These are phyloP conservation scores for Ameiurus melas DNA, from an alignment of 2,113 vertebrate species.

Conservation along the genomic window DNA sequence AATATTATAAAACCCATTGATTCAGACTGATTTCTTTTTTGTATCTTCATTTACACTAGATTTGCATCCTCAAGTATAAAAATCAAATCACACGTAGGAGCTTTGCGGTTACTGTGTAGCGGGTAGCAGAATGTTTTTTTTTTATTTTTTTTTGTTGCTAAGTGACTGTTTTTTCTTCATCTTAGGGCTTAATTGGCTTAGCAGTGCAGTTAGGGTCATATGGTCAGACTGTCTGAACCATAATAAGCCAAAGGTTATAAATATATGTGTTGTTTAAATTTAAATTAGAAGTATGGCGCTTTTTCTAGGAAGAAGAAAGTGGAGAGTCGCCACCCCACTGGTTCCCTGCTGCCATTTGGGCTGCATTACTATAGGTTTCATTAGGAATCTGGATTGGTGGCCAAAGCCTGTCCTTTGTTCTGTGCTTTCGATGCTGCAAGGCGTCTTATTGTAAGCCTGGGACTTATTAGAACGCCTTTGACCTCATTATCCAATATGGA, in stretches of 20 bases:
- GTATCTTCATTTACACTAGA: not conserved
- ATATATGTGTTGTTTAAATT: conserved; percentile 22
- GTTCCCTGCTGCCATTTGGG: conserved; percentile 32
- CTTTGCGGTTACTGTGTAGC: not conserved
- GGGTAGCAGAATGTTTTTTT: not conserved
- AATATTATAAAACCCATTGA: not conserved
- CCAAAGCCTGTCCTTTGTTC: conserved; percentile 56
- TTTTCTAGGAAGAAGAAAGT: conserved; percentile 18
- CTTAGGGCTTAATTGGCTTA: conserved; percentile 22
- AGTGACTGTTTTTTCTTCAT: conserved; percentile 3
- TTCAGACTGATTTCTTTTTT: not conserved
- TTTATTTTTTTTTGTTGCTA: not conserved
- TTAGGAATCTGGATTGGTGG: conserved; percentile 52
- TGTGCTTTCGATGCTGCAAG: conserved; percentile 56
- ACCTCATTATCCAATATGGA: conserved; percentile 73
- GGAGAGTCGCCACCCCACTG: conserved; percentile 27
- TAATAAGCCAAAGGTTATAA: conserved; percentile 28
- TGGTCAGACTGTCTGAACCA: conserved; percentile 18
- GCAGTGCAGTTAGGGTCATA: conserved; percentile 1
- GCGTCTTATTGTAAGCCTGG: conserved; percentile 57
- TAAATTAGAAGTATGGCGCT: not conserved
- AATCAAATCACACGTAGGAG: not conserved
- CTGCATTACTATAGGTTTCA: conserved; percentile 54
- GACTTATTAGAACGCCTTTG: conserved; percentile 71
- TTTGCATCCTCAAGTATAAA: not conserved